Conservation (phyloP, 2,797 vertebrate genomes). For the Xenentodon cancila region DNA sequence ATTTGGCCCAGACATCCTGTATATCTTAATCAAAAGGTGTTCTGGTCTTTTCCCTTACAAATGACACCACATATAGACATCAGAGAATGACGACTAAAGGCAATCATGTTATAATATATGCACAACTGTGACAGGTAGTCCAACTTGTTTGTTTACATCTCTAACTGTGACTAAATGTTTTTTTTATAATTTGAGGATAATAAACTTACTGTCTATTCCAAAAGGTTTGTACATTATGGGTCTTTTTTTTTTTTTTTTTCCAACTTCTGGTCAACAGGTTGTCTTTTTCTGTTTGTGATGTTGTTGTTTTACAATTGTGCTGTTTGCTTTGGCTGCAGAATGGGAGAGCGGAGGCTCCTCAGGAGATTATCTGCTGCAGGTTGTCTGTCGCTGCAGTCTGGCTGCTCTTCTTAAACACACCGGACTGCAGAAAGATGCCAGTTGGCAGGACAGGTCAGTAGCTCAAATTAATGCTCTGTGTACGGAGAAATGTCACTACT, state of each 20-base stretch:
- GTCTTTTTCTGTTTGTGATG: slow-evolving; percentile 21
- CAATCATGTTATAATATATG: too few relatives aligned
- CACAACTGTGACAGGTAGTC: too few relatives aligned
- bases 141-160: too few relatives aligned
- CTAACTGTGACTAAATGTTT: slow-evolving; percentile 1
- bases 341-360: slow-evolving; percentile 78
- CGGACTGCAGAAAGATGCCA: slow-evolving; percentile 80
- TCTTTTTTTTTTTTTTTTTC: background rate
- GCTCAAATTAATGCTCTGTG: background rate
- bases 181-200: slow-evolving; percentile 2
- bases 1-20: too few relatives aligned
- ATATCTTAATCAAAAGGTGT: too few relatives aligned
- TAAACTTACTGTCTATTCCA: background rate
- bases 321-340: slow-evolving; percentile 68
- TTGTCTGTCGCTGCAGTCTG: slow-evolving; percentile 83
- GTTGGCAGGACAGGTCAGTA: slow-evolving; percentile 80
- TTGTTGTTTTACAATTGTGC: slow-evolving; percentile 24
- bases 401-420: slow-evolving; percentile 86
- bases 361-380: slow-evolving; percentile 79
- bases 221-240: background rate
- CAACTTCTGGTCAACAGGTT: background rate
- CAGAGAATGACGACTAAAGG: too few relatives aligned
- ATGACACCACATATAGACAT: too few relatives aligned
- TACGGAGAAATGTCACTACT: background rate
- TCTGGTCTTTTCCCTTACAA: too few relatives aligned